Evolutionary conservation across 2,113 vertebrate genomes (phyloP).

Genomic region (Helogale parvula): DNA sequence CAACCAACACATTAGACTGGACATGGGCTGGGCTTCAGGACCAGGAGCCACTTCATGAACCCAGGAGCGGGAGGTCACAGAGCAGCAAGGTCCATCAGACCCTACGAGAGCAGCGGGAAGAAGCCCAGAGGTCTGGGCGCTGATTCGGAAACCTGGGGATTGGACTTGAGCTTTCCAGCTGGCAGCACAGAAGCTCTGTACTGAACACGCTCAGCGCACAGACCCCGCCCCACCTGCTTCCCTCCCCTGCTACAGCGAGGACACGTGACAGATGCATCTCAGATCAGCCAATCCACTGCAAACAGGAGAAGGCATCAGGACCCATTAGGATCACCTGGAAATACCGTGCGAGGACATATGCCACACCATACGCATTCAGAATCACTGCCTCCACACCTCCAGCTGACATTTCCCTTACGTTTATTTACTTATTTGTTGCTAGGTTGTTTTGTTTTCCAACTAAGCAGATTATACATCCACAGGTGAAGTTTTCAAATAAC

Average conservation of each 20-base stretch:
- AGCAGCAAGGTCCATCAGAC: not conserved
- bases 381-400: not conserved
- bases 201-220: not conserved
- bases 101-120: fast-evolving
- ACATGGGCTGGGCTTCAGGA: too few relatives aligned
- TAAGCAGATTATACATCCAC: not conserved
- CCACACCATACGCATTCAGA: fast-evolving
- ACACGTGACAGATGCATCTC: not conserved
- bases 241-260: not conserved
- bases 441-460: not conserved
- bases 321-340: not conserved
- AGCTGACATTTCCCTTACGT: not conserved
- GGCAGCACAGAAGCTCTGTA: fast-evolving
- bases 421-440: not conserved
- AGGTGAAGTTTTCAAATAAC: not conserved
- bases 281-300: not conserved
- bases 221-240: too few relatives aligned
- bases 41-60: not conserved
- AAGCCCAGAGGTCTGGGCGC: not conserved
- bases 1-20: not conserved
- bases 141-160: not conserved
- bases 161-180: not conserved
- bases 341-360: not conserved
- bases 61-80: not conserved
- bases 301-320: not conserved